Percentiles rank a stretch among this genome's conserved stretches.
Conservation (phyloP, 2,888 invertebrate genomes). For the Phragmatobia fuliginosa region DNA sequence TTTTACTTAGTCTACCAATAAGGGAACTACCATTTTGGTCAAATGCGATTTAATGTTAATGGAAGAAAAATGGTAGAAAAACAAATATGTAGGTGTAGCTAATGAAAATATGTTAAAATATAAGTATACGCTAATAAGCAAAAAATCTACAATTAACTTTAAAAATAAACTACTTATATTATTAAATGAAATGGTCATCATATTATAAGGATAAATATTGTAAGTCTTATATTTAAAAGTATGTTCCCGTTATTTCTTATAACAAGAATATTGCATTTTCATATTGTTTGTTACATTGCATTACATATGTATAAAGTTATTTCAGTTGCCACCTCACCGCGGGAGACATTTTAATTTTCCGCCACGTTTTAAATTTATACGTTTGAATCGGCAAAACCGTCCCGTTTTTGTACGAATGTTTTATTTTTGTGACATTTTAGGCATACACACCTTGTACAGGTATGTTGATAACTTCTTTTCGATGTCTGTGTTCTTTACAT, state of each 20-base stretch:
- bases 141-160: slow-evolving; percentile 1
- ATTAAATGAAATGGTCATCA: not conserved
- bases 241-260: slow-evolving; percentile 54
- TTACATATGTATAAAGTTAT: slow-evolving; percentile 67
- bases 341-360: slow-evolving; percentile 74
- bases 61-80: too few relatives aligned
- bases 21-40: too few relatives aligned
- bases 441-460: not conserved
- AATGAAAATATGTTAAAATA: too few relatives aligned
- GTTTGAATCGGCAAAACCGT: slow-evolving; percentile 51
- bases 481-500: not conserved
- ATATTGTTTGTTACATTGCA: slow-evolving; percentile 61
- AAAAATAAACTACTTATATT: slow-evolving; percentile 10
- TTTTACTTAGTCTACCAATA: too few relatives aligned
- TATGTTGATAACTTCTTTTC: not conserved
- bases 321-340: slow-evolving; percentile 55
- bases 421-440: slow-evolving; percentile 1
- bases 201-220: slow-evolving; percentile 40
- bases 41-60: too few relatives aligned
- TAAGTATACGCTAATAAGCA: slow-evolving; percentile 1
- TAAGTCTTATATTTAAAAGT: slow-evolving; percentile 57
- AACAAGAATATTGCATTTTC: slow-evolving; percentile 62
- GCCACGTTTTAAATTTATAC: slow-evolving; percentile 68
- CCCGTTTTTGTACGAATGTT: slow-evolving; percentile 12
- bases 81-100: too few relatives aligned